Evolutionary conservation across 1,140 invertebrate genomes (phyloP).

Genomic region (Paralvinella palmiformis): DNA sequence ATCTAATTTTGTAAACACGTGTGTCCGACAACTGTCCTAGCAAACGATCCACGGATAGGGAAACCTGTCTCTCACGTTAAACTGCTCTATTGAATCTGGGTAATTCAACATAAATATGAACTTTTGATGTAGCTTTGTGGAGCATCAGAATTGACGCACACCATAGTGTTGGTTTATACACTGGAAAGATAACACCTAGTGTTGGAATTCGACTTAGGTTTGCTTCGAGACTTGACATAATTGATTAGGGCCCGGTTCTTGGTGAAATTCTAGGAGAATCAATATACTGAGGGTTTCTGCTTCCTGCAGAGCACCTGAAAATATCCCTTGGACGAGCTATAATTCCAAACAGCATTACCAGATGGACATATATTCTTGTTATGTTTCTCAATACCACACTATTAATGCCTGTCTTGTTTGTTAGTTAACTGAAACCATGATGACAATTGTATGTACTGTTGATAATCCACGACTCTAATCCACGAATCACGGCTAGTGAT

Average conservation of each 20-base stretch:
- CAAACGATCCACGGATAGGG: not conserved
- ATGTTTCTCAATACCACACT: too few species aligned
- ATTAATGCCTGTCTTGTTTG: too few species aligned
- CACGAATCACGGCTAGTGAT: too few species aligned
- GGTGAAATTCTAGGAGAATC: not conserved
- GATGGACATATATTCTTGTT: too few species aligned
- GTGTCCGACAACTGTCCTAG: not conserved
- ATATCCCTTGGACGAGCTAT: too few species aligned
- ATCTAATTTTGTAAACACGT: constrained; percentile 20
- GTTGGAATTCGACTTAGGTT: constrained; percentile 27
- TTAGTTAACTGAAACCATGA: too few species aligned
- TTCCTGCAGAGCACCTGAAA: too few species aligned
- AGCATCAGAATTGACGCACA: constrained; percentile 16
- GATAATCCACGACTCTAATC: too few species aligned
- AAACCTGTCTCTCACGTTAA: not conserved
- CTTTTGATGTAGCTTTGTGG: constrained; percentile 12
- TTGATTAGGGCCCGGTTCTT: not conserved
- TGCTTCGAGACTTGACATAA: constrained; percentile 16
- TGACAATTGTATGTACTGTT: too few species aligned
- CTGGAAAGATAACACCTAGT: constrained; percentile 27
- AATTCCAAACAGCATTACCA: too few species aligned
- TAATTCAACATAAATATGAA: constrained; percentile 15
- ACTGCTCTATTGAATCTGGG: not conserved
- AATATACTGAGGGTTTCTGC: too few species aligned
- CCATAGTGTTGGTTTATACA: constrained; percentile 29